Evolutionary conservation across 2,113 vertebrate species (phyloP), one percentile per base, ranked within the genome.

Genomic region (Poecile atricapillus): DNA sequence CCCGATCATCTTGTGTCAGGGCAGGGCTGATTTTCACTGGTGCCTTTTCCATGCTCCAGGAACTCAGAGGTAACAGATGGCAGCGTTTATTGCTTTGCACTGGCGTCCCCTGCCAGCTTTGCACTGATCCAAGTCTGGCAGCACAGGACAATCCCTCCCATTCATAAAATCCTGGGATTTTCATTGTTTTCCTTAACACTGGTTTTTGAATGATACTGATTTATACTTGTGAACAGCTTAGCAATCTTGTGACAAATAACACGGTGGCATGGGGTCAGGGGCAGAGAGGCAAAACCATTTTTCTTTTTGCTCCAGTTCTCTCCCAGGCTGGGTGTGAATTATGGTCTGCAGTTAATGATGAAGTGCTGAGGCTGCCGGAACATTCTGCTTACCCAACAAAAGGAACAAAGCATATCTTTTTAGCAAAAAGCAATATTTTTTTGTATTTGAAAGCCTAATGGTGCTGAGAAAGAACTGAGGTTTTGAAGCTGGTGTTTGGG

Each of bases 121-220:
- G 3, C 80, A 25, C 8, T 86, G 84, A 90, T 93, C 75, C 12
- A 11, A 95, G 79, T 64, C 79, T n/a, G 17, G 71, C 87, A 94
- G 84, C 2, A 2, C 33, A 90, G n/a, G 35, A 93, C 92, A 96
- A 86, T 91, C 82, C 44, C 70, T 82, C 55, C 67, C 90, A 95
- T 93, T 96, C 95, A 95, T 96, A 97, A 97, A 96, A 88, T 71
- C 33, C 30, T 55, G 64, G 43, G 75, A 82, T 63, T 74, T 91
- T 73, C 43, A 83, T 80, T 86, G 63, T 93, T 87, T 69, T 87
- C 67, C 74, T 74, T 70, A 62, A 91, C 25, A 1, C 3, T 49
- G 50, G 15, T 30, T 93, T 93, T 71, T 76, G 62, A 91, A 88
- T 65, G 43, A 49, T 88, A 49, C 75, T 80, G 87, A 91, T 88